Percentiles rank a stretch among this genome's conserved stretches.
Evolutionary conservation across 1,140 invertebrate species (phyloP).

Genomic region (Trissolcus basalis): DNA sequence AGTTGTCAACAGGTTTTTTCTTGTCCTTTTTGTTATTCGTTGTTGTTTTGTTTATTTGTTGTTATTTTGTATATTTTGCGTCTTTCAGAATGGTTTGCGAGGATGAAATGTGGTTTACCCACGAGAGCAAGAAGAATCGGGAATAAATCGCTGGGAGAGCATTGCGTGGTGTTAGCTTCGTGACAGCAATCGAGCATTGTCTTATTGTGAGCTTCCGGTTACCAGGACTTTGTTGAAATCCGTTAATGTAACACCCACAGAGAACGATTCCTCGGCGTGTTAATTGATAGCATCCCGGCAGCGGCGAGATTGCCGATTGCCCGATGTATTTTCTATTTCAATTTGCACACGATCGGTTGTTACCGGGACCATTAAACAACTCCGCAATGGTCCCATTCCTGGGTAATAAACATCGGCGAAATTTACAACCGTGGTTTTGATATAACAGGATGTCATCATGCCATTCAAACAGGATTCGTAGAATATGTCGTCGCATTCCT

Average conservation of each 20-base stretch:
- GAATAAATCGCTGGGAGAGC: neutral
- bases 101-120: neutral
- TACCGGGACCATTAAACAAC: neutral
- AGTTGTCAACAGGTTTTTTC: no score
- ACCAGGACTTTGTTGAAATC: conserved; percentile 26
- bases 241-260: conserved; percentile 33
- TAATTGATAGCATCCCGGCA: conserved; percentile 11
- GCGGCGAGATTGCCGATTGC: neutral
- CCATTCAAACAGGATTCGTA: conserved; percentile 17
- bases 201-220: conserved; percentile 21
- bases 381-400: conserved; percentile 6
- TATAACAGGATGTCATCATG: conserved; percentile 1
- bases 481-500: conserved; percentile 7
- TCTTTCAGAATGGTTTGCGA: no score
- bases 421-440: conserved; percentile 9
- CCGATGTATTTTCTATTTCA: conserved; percentile 3
- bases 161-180: conserved; percentile 16
- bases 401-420: conserved; percentile 21
- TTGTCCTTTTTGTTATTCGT: no score
- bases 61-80: neutral
- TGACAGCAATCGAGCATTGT: conserved; percentile 38
- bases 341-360: conserved; percentile 14
- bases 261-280: conserved; percentile 1
- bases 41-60: no score
- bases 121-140: neutral